Percentiles rank a stretch among this genome's conserved stretches.
Conservation (phyloP, 2,113 vertebrate genomes). For the Charadrius vociferus region DNA sequence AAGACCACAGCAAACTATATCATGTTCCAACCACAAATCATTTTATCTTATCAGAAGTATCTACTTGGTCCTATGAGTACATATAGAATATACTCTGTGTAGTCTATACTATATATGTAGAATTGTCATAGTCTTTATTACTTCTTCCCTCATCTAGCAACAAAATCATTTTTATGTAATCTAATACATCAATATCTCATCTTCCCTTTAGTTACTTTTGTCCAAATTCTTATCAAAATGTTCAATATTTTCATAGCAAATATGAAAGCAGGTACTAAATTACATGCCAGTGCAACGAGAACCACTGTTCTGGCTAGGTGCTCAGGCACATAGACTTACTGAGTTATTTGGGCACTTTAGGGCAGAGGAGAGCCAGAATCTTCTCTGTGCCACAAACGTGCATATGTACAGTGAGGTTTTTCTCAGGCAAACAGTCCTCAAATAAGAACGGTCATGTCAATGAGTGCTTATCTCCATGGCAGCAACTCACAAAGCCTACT, state of each 20-base stretch:
- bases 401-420: neutral
- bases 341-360: neutral
- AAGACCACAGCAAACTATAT: neutral
- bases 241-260: neutral
- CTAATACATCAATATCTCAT: neutral
- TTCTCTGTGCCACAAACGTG: neutral
- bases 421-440: neutral
- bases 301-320: neutral
- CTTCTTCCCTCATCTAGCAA: neutral
- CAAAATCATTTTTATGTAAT: neutral
- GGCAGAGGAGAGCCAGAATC: neutral
- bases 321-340: neutral
- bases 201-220: neutral
- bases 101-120: neutral
- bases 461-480: neutral
- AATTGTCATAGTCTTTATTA: neutral
- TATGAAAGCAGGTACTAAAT: neutral
- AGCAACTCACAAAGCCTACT: neutral
- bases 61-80: neutral
- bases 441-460: neutral
- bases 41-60: neutral
- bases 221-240: neutral
- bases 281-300: neutral
- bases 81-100: neutral
- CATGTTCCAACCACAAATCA: neutral